Base-by-base conservation (phyloP, 2,888 invertebrate species). In the Thera obeliscata region DNA sequence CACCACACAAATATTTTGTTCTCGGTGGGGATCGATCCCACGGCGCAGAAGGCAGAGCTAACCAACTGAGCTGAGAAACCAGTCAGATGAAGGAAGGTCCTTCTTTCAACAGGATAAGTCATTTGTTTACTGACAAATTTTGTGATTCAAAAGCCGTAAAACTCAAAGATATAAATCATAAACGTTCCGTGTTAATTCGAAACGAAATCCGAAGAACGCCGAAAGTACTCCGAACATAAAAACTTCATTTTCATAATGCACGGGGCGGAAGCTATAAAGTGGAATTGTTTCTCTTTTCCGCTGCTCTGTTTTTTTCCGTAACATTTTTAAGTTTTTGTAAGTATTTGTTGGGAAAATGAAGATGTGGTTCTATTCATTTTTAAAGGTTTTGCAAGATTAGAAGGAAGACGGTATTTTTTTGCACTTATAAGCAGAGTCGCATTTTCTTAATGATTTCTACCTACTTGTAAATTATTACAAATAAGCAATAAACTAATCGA, bases 231-330 rank as follows among this genome's bases (percentile, higher is more conserved):
- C 38, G 77, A 78, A 81, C 79, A 85, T 84, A 89, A 89, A 91
- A 90, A 89, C 85, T 87, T 89, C 83, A 91, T 91, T 90, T 89
- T 88, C 87, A 90, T 67, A 67, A 64, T 87, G 87, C 86, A 79
- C 81, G 79, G 86, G 87, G 80, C 88, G 89, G 90, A 92, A 89
- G 87, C 83, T 78, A 87, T 90, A 90, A 91, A 91, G 80, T 82
- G 83, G 84, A 84, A 88, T 89, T 88, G 88, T 89, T 90, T 87
- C 80, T 80, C 79, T 80, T 87, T 86, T 84, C 83, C 82, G 79
- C 79, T 79, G 76, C 75, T 74, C 72, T 72, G 75, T 80, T 85
- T 82, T 82, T 80, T 79, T 71, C 67, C 72, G 71, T 75, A 79
- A 73, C 69, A 76, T 76, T 81, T 82, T 80, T 76, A 77, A 79